These are phyloP conservation scores for Campopleginae sp. DNA, from an alignment of 2,888 invertebrate species.

Conservation along the genomic window DNA sequence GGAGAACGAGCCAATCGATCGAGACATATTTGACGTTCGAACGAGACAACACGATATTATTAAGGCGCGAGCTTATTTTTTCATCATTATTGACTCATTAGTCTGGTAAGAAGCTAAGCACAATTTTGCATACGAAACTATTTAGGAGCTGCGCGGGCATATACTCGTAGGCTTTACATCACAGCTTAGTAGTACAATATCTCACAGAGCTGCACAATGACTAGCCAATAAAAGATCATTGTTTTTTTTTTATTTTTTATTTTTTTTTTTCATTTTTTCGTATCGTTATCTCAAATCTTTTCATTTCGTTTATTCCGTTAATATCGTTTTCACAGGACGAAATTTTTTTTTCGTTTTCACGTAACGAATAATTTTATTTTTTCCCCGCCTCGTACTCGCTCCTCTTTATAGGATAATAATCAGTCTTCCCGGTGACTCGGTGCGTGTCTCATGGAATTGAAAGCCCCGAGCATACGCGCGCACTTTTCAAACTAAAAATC, in stretches of 20 bases:
- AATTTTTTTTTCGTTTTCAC: slow-evolving; percentile 7
- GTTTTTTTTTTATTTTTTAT: slow-evolving; percentile 66
- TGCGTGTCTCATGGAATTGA: slow-evolving; percentile 74
- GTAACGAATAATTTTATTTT: not conserved
- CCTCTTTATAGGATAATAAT: slow-evolving; percentile 75
- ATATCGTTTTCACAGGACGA: slow-evolving; percentile 15
- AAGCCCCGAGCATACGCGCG: slow-evolving; percentile 81
- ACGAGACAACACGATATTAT: slow-evolving; percentile 45
- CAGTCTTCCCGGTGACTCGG: slow-evolving; percentile 80
- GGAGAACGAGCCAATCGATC: slow-evolving; percentile 9
- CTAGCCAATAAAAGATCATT: slow-evolving; percentile 82
- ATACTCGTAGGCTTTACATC: slow-evolving; percentile 82
- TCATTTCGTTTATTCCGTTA: slow-evolving; percentile 8
- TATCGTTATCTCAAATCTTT: slow-evolving; percentile 2
- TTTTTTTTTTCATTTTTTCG: slow-evolving; percentile 2
- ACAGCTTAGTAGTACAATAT: slow-evolving; percentile 82
- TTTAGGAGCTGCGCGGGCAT: slow-evolving; percentile 81
- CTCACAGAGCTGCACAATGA: slow-evolving; percentile 82
- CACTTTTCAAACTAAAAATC: slow-evolving; percentile 72
- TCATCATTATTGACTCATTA: slow-evolving; percentile 53
- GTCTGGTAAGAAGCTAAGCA: slow-evolving; percentile 33
- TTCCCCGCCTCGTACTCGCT: not conserved
- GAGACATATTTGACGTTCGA: slow-evolving; percentile 10
- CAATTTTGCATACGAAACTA: slow-evolving; percentile 72
- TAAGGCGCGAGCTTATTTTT: slow-evolving; percentile 57